These are phyloP conservation scores for Deilephila elpenor DNA, from an alignment of 2,888 invertebrate species.

Conservation along the genomic window DNA sequence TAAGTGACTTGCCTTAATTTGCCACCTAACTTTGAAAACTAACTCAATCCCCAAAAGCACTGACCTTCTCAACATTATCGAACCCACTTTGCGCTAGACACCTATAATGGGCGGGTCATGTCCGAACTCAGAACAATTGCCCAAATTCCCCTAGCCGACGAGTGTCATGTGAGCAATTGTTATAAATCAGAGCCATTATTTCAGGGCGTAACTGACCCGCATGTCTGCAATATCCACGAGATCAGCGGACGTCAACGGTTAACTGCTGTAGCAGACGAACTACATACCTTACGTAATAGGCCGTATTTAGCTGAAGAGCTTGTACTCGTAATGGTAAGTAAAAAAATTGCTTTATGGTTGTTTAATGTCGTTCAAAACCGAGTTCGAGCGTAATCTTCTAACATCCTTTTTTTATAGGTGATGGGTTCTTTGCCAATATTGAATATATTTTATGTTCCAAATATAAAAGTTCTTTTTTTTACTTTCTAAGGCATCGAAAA, in stretches of 20 bases:
- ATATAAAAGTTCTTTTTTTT: too few relatives aligned
- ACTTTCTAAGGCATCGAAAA: too few relatives aligned
- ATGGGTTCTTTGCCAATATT: too few relatives aligned
- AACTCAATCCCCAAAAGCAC: background rate
- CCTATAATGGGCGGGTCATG: background rate
- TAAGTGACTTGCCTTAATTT: background rate
- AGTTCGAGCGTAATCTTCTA: too few relatives aligned
- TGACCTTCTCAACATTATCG: conserved; percentile 5
- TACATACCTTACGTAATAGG: background rate
- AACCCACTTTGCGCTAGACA: background rate
- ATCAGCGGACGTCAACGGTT: background rate
- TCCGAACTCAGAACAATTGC: background rate
- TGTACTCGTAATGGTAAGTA: too few relatives aligned
- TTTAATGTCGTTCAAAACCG: too few relatives aligned
- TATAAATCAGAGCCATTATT: conserved; percentile 14
- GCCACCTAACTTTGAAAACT: background rate
- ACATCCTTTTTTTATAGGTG: too few relatives aligned
- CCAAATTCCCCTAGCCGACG: background rate
- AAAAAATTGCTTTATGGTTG: too few relatives aligned
- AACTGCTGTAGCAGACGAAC: background rate
- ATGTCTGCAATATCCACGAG: conserved; percentile 10
- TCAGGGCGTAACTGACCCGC: conserved; percentile 11
- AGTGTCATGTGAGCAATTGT: conserved; percentile 17
- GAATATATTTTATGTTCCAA: too few relatives aligned
- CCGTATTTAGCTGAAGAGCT: background rate